phyloP scores from a whole-genome alignment of 2,888 invertebrate genomes.

The Cephus nigrinus region DNA sequence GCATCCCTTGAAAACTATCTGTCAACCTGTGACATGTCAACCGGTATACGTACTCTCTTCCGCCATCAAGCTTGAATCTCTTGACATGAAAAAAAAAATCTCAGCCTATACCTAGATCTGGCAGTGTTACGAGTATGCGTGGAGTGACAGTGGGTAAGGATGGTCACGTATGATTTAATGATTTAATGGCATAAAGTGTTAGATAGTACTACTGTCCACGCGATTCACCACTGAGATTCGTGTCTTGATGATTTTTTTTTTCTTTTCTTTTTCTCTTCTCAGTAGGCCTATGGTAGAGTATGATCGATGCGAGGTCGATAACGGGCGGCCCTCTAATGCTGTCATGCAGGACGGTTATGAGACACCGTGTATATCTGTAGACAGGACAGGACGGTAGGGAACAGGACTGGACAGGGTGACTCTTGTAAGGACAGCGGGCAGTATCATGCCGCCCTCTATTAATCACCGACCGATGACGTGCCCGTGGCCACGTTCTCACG shows the following conservation, averaged over 20 bases:
- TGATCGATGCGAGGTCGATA: constrained; percentile 21
- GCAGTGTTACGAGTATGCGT: background rate
- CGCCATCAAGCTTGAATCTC: background rate
- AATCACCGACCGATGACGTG: constrained; percentile 45
- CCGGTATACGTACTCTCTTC: background rate
- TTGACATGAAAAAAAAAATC: background rate
- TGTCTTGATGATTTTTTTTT: background rate
- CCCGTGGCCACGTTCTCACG: constrained; percentile 37
- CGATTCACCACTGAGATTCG: background rate
- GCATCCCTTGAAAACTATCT: constrained; percentile 4
- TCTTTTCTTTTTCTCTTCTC: background rate
- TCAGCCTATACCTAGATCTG: background rate
- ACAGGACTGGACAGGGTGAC: constrained; percentile 21
- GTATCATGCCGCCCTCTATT: constrained; percentile 44
- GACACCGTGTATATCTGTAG: constrained; percentile 39
- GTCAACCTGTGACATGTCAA: constrained; percentile 4
- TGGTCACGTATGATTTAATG: background rate
- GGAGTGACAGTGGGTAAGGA: background rate
- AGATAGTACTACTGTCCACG: background rate
- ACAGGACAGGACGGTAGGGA: constrained; percentile 12
- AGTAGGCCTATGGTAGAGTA: background rate
- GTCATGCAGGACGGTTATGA: constrained; percentile 40
- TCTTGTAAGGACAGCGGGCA: constrained; percentile 35
- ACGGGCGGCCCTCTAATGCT: constrained; percentile 20
- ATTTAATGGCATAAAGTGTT: background rate